These are phyloP conservation scores for Caradrina kadenii DNA, from an alignment of 2,888 invertebrate species.

Conservation along the genomic window DNA sequence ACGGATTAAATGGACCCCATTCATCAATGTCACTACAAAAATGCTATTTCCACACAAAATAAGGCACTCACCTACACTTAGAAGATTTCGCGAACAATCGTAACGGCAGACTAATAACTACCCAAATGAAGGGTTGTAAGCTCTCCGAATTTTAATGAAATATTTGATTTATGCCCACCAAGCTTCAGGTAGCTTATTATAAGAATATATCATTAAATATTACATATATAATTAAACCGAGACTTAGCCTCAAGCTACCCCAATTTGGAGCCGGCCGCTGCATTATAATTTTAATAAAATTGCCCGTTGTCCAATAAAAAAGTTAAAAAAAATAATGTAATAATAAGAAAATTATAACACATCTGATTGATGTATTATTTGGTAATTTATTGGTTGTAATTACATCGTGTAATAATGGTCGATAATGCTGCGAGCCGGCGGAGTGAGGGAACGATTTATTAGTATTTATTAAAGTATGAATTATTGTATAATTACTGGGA, in stretches of 20 bases:
- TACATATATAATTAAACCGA: conserved; percentile 89
- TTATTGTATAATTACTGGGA: conserved; percentile 90
- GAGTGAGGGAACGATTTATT: conserved; percentile 87
- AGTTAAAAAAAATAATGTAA: conserved; percentile 77
- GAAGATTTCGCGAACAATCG: conserved; percentile 81
- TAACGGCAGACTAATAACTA: conserved; percentile 80
- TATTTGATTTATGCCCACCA: conserved; percentile 89
- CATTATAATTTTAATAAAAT: conserved; percentile 90
- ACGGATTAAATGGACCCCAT: conserved; percentile 69
- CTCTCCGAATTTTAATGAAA: conserved; percentile 89
- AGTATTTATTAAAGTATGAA: conserved; percentile 91
- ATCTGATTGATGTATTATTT: conserved; percentile 91
- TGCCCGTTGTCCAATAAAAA: conserved; percentile 83
- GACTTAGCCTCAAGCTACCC: conserved; percentile 87
- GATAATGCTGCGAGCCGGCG: conserved; percentile 82
- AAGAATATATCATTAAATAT: conserved; percentile 90
- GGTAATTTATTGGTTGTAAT: conserved; percentile 90
- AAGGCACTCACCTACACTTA: conserved; percentile 74
- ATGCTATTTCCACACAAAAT: conserved; percentile 79
- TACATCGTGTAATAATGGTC: conserved; percentile 89
- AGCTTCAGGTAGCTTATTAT: conserved; percentile 90
- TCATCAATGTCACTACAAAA: conserved; percentile 79
- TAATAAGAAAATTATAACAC: conserved; percentile 89
- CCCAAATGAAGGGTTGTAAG: conserved; percentile 87
- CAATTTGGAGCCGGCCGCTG: conserved; percentile 84